A percentile compares a stretch with the other conserved stretches of the same genome.
Evolutionary conservation across 2,113 vertebrate genomes (phyloP).

Genomic region (Lepidothrix coronata): DNA sequence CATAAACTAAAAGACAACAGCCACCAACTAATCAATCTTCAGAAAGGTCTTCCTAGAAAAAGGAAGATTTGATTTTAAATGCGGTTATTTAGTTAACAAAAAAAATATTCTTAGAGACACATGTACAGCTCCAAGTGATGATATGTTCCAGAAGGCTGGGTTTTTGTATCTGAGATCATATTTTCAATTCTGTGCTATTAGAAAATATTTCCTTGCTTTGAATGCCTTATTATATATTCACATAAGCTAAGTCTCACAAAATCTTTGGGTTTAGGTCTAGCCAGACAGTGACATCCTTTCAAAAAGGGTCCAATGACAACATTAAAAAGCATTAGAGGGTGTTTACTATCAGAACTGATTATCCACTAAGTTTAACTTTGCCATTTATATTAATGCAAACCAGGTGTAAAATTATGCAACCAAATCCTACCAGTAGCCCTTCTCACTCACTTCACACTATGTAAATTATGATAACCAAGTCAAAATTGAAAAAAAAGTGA

Average conservation of each 20-base stretch:
- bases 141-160: background rate
- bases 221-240: background rate
- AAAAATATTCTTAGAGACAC: background rate
- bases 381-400: background rate
- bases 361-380: background rate
- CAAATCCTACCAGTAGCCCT: conserved; percentile 18
- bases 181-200: background rate
- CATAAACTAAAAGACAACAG: background rate
- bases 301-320: background rate
- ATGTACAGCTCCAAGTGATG: background rate
- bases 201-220: conserved; percentile 4
- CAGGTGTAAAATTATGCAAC: conserved; percentile 13
- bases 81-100: background rate
- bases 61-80: background rate
- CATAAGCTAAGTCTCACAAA: background rate
- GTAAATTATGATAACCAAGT: conserved; percentile 1
- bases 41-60: conserved; percentile 9
- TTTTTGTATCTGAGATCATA: background rate
- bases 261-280: background rate
- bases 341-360: background rate
- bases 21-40: background rate
- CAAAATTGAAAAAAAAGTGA: background rate
- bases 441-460: conserved; percentile 18
- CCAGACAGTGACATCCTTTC: background rate
- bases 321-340: background rate